Evolutionary conservation across 2,888 invertebrate species (phyloP).

Genomic region (Hirtodrosophila histrioides): DNA sequence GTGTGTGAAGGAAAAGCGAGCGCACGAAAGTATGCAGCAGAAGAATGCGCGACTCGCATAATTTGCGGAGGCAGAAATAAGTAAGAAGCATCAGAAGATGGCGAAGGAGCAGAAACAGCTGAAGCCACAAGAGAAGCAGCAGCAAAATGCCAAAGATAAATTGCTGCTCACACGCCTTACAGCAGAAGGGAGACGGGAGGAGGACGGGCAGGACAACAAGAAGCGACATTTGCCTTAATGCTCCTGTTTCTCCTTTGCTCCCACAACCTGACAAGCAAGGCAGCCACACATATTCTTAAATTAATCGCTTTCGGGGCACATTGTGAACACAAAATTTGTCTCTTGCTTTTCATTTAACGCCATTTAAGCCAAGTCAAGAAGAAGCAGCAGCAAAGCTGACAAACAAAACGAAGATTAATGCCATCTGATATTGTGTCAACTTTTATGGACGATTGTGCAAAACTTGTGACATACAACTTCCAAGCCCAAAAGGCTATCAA

Average conservation of each 20-base stretch:
- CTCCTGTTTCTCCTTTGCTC: conserved; percentile 1
- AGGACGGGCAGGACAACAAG: conserved; percentile 1
- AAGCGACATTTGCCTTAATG: conserved; percentile 32
- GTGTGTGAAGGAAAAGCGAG: conserved; percentile 12
- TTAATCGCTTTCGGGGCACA: conserved; percentile 67
- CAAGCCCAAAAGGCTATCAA: conserved; percentile 1
- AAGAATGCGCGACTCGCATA: conserved; percentile 74
- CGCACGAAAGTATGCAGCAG: conserved; percentile 64
- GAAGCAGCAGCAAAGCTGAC: conserved; percentile 8
- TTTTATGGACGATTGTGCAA: conserved; percentile 31
- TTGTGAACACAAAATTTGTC: conserved; percentile 67
- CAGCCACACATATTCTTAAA: conserved; percentile 43
- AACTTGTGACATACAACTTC: conserved; percentile 18
- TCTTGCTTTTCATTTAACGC: conserved; percentile 69
- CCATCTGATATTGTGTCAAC: conserved; percentile 40
- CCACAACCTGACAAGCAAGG: neutral
- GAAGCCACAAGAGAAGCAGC: conserved; percentile 52
- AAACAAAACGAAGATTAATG: conserved; percentile 70
- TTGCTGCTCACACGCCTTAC: conserved; percentile 49
- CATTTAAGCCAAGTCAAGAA: conserved; percentile 56
- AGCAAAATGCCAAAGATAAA: conserved; percentile 66
- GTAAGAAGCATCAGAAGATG: conserved; percentile 4
- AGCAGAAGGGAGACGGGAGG: conserved; percentile 17
- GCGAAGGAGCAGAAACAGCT: conserved; percentile 25
- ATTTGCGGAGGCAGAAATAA: conserved; percentile 43